phyloP scores from a whole-genome alignment of 2,888 invertebrate species.

The Sympetrum striolatum region DNA sequence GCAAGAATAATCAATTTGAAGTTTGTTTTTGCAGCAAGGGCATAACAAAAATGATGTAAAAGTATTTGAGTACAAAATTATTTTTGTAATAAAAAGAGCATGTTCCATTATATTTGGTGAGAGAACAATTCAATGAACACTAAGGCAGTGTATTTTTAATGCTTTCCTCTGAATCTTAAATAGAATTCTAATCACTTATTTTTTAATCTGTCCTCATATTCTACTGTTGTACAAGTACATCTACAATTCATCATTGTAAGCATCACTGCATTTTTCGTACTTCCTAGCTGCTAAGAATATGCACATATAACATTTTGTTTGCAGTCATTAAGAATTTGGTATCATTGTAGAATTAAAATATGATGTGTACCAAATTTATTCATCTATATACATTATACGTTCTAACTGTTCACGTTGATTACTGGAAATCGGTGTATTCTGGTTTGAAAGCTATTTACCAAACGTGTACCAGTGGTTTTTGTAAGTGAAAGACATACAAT shows the following conservation, averaged over 20 bases:
- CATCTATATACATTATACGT: not conserved
- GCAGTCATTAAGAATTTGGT: not conserved
- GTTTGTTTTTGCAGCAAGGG: not conserved
- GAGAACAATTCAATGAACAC: not conserved
- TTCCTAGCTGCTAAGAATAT: not conserved
- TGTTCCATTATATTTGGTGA: not conserved
- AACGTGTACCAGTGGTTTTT: not conserved
- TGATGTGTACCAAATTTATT: not conserved
- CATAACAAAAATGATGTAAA: not conserved
- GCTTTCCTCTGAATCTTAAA: not conserved
- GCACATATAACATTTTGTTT: not conserved
- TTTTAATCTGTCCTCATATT: not conserved
- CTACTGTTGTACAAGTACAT: not conserved
- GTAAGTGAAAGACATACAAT: no score
- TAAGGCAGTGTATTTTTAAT: not conserved
- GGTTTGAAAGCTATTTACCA: not conserved
- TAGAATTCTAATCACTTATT: not conserved
- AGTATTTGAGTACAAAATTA: not conserved
- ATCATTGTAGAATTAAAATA: not conserved
- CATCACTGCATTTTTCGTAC: not conserved
- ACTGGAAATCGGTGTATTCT: not conserved
- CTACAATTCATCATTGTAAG: not conserved
- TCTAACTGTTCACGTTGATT: not conserved
- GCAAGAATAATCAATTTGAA: not conserved
- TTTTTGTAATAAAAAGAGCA: not conserved